These are phyloP conservation scores for Nibea albiflora DNA, from an alignment of 2,113 vertebrate genomes.

Conservation along the genomic window DNA sequence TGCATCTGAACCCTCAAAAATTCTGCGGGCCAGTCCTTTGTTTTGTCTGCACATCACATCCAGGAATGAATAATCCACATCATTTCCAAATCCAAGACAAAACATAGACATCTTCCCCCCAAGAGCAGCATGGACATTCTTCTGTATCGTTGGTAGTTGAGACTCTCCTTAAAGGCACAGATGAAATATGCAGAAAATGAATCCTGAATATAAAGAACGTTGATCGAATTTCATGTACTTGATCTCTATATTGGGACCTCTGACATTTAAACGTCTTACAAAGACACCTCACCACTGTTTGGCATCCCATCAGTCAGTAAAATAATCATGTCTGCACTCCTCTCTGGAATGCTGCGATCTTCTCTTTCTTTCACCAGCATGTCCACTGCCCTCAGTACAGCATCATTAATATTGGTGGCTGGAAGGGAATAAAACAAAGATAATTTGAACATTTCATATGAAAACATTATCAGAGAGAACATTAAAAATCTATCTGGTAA, in stretches of 20 bases:
- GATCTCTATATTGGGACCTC: too few species aligned
- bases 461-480: background rate
- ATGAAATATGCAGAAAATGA: background rate
- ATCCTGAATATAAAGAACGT: too few species aligned
- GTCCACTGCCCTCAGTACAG: conserved; percentile 62
- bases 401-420: conserved; percentile 78
- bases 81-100: conserved; percentile 92
- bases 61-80: conserved; percentile 89
- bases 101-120: conserved; percentile 85
- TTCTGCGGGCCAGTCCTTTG: conserved; percentile 89
- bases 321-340: conserved; percentile 77
- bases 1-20: conserved; percentile 91
- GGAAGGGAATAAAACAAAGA: conserved; percentile 5
- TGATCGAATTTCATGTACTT: background rate
- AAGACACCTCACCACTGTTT: conserved; percentile 39
- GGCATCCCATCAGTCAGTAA: conserved; percentile 81
- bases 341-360: conserved; percentile 52
- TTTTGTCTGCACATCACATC: conserved; percentile 90
- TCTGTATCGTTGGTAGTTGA: conserved; percentile 77
- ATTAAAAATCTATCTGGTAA: background rate
- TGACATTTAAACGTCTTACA: background rate
- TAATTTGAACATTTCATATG: background rate
- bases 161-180: conserved; percentile 77
- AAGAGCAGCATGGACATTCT: conserved; percentile 82
- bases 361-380: conserved; percentile 58